Evolutionary conservation across 2,113 vertebrate genomes (phyloP), one percentile per base, ranked within the genome.

Genomic region (Stigmatopora argus): DNA sequence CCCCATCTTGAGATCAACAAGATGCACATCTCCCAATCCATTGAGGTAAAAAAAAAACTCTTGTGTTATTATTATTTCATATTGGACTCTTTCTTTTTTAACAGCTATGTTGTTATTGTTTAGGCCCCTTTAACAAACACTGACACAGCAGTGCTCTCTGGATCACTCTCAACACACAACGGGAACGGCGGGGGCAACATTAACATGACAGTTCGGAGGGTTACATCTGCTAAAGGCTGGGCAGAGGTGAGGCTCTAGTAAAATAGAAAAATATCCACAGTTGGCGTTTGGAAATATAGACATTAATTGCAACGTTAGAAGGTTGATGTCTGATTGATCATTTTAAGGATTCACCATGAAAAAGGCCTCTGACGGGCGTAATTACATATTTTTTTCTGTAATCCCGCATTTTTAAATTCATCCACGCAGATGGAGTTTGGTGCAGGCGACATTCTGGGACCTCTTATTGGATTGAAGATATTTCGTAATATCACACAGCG

Each of bases 21-120:
- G 79, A 99, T 99, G 96, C 94, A 97, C 89, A 99, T 99, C 75
- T 98, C 96, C 6, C 96, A 99, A 86, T 98, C 96, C 65, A 97
- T 99, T 2, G 96, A 99, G 94, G 96, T 99, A 77, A 45, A 75
- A 58, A 34, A 44, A 58, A 61, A 60, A 12, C 35, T n/a, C 17
- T 6, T 4, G 3, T 3, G 26, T 31, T 31, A 31, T 3, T 31
- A 31, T 23, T 53, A 12, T 53, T 23, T 8, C 58, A 3, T 5
- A 41, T 44, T 44, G 35, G 35, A 60, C 58, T 7, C 1, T 21
- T 13, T 67, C 31, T 26, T 47, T 56, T 56, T 55, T 45, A 61
- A 45, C 19, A 8, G 59, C 41, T 61, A 15, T 56, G 14, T 52
- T 70, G 15, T 81, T 35, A 69, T 60, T 72, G 66, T 75, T 31